Percentiles rank a stretch among this genome's conserved stretches.
These are phyloP conservation scores for Cydia pomonella DNA, from an alignment of 1,140 invertebrate species.

Conservation along the genomic window DNA sequence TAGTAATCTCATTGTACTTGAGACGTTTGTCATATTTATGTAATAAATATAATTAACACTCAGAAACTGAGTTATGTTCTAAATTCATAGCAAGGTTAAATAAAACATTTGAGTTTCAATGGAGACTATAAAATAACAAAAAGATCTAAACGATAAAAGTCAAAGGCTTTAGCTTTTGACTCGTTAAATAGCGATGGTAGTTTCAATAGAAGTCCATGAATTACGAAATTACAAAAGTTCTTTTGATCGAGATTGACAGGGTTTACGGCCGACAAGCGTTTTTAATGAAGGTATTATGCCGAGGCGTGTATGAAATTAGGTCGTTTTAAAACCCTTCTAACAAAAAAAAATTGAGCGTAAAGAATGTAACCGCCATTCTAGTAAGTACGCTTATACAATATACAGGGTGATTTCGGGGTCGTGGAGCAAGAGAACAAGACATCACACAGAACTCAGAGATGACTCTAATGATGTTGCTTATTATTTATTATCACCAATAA, in stretches of 20 bases:
- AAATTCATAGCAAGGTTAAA: conserved; percentile 6
- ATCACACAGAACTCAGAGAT: too few relatives aligned
- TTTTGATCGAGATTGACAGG: conserved; percentile 28
- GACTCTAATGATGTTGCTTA: too few relatives aligned
- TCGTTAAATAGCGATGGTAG: conserved; percentile 14
- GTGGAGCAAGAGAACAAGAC: too few relatives aligned
- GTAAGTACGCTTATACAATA: background rate
- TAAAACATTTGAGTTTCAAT: conserved; percentile 9
- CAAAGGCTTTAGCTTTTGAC: conserved; percentile 13
- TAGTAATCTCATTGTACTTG: background rate
- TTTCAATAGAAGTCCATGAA: conserved; percentile 18
- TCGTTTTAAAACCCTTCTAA: background rate
- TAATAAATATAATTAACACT: conserved; percentile 1
- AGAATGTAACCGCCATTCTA: background rate
- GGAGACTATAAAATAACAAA: conserved; percentile 22
- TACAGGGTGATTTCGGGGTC: too few relatives aligned
- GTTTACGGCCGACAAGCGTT: conserved; percentile 3
- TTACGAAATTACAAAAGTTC: conserved; percentile 16
- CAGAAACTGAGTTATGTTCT: conserved; percentile 1
- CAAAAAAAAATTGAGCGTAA: conserved; percentile 2
- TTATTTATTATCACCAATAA: too few relatives aligned
- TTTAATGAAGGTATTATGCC: conserved; percentile 28
- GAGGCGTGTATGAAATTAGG: conserved; percentile 19
- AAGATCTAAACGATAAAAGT: conserved; percentile 25
- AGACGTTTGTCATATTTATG: conserved; percentile 10